Percentiles rank a stretch among this genome's conserved stretches.
phyloP scores from a whole-genome alignment of 2,888 invertebrate genomes.

The Caenorhabditis macrosperma region DNA sequence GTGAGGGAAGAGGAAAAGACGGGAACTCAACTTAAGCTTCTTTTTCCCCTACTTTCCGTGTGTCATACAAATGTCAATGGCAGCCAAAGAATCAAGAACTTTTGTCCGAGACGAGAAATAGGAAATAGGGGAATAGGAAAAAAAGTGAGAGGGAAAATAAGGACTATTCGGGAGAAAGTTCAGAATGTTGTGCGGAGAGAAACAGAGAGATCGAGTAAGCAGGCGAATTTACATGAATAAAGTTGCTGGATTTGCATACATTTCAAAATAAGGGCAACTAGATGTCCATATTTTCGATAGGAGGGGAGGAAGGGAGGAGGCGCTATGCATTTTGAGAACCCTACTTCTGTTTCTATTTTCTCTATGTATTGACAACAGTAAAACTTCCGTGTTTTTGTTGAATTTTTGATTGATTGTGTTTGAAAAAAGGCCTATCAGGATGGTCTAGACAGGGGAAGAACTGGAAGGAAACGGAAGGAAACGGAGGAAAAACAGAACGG shows the following conservation, averaged over 20 bases:
- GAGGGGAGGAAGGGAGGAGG: background rate
- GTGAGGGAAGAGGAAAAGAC: background rate
- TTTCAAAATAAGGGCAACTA: slow-evolving; percentile 41
- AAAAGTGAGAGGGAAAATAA: too few species aligned
- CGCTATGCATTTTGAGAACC: slow-evolving; percentile 11
- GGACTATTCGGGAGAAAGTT: slow-evolving; percentile 3
- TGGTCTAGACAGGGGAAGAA: too few species aligned
- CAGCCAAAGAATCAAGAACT: too few species aligned
- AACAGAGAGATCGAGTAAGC: slow-evolving; percentile 2
- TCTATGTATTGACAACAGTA: too few species aligned
- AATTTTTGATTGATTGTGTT: too few species aligned
- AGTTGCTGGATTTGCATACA: slow-evolving; percentile 45
- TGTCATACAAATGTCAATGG: background rate
- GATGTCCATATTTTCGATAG: slow-evolving; percentile 10
- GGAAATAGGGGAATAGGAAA: too few species aligned
- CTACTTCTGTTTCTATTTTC: background rate
- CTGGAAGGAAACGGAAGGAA: background rate
- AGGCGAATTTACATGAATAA: slow-evolving; percentile 49
- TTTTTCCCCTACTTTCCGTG: background rate
- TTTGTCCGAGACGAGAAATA: too few species aligned
- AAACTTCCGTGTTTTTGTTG: too few species aligned
- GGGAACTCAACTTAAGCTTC: background rate
- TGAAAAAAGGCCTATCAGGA: too few species aligned
- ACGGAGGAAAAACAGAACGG: background rate
- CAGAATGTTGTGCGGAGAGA: slow-evolving; percentile 5